Evolutionary conservation across 2,797 vertebrate genomes (phyloP).

Genomic region (Hoplostethus mediterraneus): DNA sequence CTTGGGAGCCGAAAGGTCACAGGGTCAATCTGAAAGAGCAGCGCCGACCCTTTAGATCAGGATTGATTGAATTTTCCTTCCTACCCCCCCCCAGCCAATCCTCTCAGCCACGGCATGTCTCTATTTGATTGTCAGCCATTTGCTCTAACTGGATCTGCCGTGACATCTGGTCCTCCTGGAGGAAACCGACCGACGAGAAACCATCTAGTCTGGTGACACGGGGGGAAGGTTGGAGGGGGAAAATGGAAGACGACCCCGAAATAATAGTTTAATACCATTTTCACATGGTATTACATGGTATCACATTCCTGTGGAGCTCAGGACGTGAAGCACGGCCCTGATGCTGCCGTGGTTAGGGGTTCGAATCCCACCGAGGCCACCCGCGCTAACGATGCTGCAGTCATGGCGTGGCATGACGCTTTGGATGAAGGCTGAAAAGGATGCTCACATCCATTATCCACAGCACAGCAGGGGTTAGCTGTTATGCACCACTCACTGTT

Average conservation of each 20-base stretch:
- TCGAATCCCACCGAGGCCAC: not conserved
- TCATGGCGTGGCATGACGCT: not conserved
- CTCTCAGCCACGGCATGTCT: slow-evolving; percentile 50
- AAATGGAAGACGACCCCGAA: not conserved
- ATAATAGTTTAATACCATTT: too few relatives aligned
- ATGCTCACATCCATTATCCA: not conserved
- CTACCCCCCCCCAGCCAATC: slow-evolving; percentile 41
- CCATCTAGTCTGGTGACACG: not conserved
- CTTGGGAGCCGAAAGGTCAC: slow-evolving; percentile 70
- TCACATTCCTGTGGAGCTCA: too few relatives aligned
- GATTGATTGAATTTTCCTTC: slow-evolving; percentile 74
- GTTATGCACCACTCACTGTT: not conserved
- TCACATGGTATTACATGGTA: too few relatives aligned
- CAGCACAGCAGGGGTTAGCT: not conserved
- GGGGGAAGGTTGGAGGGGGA: not conserved
- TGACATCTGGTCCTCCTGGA: slow-evolving; percentile 60
- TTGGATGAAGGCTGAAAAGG: not conserved
- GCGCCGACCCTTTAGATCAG: slow-evolving; percentile 71
- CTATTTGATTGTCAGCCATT: slow-evolving; percentile 75
- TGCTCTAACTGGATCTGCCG: slow-evolving; percentile 21
- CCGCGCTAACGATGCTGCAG: not conserved
- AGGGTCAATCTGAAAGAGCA: slow-evolving; percentile 73
- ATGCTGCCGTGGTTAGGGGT: too few relatives aligned
- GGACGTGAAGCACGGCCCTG: too few relatives aligned
- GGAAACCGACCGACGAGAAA: not conserved